Percentiles rank a stretch among this genome's conserved stretches.
Evolutionary conservation across 92 coral and sea anemone species (phyloP).

Genomic region (Porites lobata): DNA sequence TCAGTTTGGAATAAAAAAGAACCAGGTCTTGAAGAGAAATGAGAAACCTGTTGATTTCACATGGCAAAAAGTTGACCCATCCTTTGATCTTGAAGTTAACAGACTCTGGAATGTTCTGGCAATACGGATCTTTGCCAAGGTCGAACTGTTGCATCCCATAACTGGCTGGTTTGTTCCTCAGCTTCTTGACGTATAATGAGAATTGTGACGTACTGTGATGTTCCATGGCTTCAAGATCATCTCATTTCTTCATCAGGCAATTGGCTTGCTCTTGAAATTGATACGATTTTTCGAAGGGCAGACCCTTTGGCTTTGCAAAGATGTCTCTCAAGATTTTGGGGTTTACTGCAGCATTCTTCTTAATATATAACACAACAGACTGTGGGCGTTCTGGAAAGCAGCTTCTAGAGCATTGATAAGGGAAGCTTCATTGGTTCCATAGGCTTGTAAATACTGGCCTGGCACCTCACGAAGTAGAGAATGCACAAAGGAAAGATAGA

Average conservation of each 20-base stretch:
- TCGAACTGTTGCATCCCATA: conserved; percentile 47
- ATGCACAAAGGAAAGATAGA: conserved; percentile 72
- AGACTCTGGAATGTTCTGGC: conserved; percentile 60
- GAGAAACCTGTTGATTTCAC: conserved; percentile 66
- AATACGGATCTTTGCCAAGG: conserved; percentile 58
- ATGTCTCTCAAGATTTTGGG: conserved; percentile 54
- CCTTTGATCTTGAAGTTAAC: conserved; percentile 54
- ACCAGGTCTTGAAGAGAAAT: conserved; percentile 53
- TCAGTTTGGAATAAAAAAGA: conserved; percentile 41
- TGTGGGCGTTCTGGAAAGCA: conserved; percentile 53
- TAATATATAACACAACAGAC: conserved; percentile 68
- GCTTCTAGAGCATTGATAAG: conserved; percentile 61
- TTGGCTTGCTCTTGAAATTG: conserved; percentile 32
- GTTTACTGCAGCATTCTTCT: conserved; percentile 54
- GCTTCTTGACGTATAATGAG: conserved; percentile 41
- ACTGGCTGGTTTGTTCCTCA: conserved; percentile 46
- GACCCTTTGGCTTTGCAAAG: conserved; percentile 34
- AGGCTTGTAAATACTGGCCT: conserved; percentile 60
- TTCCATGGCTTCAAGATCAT: conserved; percentile 45
- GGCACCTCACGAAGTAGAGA: conserved; percentile 73
- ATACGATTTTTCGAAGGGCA: conserved; percentile 20
- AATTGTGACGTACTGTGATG: conserved; percentile 43
- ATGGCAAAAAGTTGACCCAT: conserved; percentile 57
- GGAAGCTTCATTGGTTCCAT: conserved; percentile 63
- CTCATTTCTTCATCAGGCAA: conserved; percentile 54